phyloP scores from a whole-genome alignment of 2,113 vertebrate species.

The Pogona vitticeps region DNA sequence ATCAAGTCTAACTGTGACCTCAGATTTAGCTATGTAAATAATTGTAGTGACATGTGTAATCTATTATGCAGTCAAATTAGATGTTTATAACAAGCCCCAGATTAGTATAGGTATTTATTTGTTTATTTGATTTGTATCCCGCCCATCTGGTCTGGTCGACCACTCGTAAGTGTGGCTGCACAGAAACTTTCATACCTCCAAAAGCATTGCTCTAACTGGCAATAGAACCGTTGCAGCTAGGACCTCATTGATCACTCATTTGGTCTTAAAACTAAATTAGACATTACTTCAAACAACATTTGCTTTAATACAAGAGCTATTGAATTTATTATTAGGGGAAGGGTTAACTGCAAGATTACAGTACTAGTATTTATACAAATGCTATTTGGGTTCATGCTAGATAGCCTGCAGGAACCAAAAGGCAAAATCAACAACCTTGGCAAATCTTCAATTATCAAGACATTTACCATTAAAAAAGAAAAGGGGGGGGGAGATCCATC shows the following conservation, averaged over 20 bases:
- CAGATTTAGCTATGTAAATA: neutral
- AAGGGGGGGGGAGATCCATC: neutral
- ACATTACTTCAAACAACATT: constrained; percentile 3
- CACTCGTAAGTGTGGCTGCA: neutral
- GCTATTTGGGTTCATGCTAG: neutral
- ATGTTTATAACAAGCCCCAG: neutral
- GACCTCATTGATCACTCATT: neutral
- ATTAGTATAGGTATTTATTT: neutral
- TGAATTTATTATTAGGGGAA: constrained; percentile 20
- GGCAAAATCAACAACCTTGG: neutral
- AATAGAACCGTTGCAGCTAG: neutral
- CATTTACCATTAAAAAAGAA: neutral
- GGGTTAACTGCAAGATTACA: constrained; percentile 15
- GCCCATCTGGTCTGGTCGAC: no score
- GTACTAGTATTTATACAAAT: constrained; percentile 14
- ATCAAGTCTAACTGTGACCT: neutral
- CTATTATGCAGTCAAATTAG: neutral
- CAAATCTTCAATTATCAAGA: neutral
- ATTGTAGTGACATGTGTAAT: neutral
- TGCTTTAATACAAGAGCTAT: constrained; percentile 25
- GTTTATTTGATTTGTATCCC: no score
- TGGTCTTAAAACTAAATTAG: neutral
- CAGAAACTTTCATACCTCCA: neutral
- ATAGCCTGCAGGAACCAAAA: constrained; percentile 9
- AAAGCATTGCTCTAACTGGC: neutral